Evolutionary conservation across 2,888 invertebrate species (phyloP), one percentile per base, ranked within the genome.

Genomic region (Zygothrica quintamaculata): DNA sequence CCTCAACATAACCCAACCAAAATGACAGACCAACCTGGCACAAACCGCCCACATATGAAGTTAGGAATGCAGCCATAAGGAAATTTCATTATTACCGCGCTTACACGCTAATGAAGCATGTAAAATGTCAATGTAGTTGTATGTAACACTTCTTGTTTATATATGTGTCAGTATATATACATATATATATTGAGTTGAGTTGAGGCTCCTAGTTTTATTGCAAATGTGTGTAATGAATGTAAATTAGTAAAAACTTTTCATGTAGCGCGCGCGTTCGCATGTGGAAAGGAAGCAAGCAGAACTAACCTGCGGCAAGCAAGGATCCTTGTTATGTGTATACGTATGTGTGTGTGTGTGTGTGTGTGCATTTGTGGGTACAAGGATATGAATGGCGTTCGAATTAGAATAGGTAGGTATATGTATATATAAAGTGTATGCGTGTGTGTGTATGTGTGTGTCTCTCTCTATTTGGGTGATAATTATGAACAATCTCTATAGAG

Each of bases 41-140:
- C 22, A 8, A 1, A 7, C 31, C 36, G 39, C 16, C 25, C 40
- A 57, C 42, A 61, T 36, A 48, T 51, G 65, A 61, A 66, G 79
- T 62, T 80, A 65, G 50, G 66, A 66, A 79, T 71, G 85, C 88
- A 85, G 79, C 70, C 77, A 78, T 84, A 88, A 75, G 82, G 74
- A 88, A 88, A 88, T 88, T 87, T 86, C 77, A 84, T 88, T 88
- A 87, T 88, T 79, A 77, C 80, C 82, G 74, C 81, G 84, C 75
- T 82, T 87, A 88, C 72, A 78, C 77, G 82, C 87, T 88, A 88
- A 88, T 88, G 89, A 88, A 88, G 88, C 87, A 80, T 82, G 76
- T 88, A 84, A 84, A 82, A 81, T 82, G 82, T 82, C 87, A 82
- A 82, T 87, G 84, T 84, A 71, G 72, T 69, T 61, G 67, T 64